phyloP scores from a whole-genome alignment of 53 echinoderm and acorn worm genomes.

The Holothuria leucospilota region DNA sequence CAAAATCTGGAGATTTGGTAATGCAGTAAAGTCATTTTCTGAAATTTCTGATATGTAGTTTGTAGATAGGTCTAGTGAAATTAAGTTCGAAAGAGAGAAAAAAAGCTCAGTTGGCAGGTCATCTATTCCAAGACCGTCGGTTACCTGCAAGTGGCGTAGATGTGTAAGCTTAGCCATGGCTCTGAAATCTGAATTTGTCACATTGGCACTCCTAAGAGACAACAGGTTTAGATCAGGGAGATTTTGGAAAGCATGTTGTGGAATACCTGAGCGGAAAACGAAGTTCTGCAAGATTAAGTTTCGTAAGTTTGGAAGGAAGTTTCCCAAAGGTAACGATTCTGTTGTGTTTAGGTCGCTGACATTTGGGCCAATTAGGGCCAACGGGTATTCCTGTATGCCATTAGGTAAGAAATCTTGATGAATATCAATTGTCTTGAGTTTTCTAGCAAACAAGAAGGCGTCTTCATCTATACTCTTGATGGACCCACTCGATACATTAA shows the following conservation, averaged over 20 bases:
- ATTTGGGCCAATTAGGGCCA: not conserved
- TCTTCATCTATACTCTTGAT: not conserved
- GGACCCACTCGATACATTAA: not conserved
- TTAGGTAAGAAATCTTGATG: not conserved
- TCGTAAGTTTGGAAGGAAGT: not conserved
- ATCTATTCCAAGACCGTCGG: not conserved
- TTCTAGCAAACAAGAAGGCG: not conserved
- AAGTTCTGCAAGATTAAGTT: not conserved
- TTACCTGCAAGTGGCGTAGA: not conserved
- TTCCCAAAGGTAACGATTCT: not conserved
- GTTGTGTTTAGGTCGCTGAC: no score
- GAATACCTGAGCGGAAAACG: conserved; percentile 24
- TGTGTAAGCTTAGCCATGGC: not conserved
- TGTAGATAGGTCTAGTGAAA: not conserved
- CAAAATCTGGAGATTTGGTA: not conserved
- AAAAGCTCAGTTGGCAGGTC: not conserved
- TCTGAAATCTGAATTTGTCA: conserved; percentile 6
- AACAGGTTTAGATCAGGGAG: not conserved
- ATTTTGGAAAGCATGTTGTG: conserved; percentile 2
- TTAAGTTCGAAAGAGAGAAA: not conserved
- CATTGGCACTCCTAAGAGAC: not conserved
- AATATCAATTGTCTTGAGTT: not conserved
- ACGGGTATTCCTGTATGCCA: conserved; percentile 11
- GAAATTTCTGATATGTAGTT: not conserved
- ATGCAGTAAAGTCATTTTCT: not conserved